Conservation (phyloP, 2,797 vertebrate genomes). For the Streptopelia turtur region DNA sequence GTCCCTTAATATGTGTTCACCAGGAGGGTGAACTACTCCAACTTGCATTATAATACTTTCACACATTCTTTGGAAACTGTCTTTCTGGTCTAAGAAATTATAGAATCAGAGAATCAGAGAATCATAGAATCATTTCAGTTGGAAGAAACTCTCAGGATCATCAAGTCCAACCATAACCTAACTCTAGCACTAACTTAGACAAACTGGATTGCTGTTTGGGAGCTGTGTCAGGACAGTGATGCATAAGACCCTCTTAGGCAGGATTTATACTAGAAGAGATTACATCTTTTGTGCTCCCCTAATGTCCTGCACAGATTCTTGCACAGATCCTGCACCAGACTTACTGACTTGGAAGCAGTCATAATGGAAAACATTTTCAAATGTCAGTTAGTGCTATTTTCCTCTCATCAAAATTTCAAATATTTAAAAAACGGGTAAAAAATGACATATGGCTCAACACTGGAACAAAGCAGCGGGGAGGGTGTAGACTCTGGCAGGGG, state of each 20-base stretch:
- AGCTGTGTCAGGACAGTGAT: neutral
- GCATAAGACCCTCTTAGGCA: neutral
- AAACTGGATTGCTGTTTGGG: neutral
- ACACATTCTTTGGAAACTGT: neutral
- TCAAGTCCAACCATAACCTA: no score
- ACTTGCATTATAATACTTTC: neutral
- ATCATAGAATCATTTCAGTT: no score
- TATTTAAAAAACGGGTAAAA: neutral
- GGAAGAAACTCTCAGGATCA: no score
- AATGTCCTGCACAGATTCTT: neutral
- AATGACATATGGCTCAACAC: neutral
- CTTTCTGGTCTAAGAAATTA: neutral
- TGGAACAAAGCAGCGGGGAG: neutral
- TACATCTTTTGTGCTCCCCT: neutral
- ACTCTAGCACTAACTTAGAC: neutral
- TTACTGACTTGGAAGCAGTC: neutral
- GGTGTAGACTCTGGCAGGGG: fast-evolving
- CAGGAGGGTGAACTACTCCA: neutral
- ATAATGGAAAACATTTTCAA: neutral
- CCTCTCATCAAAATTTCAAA: neutral
- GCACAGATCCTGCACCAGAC: neutral
- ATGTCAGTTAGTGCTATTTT: neutral
- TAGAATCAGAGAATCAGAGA: no score
- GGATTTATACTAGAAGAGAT: neutral
- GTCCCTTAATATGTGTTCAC: neutral